phyloP scores from a whole-genome alignment of 2,113 vertebrate species.

The Xiphophorus couchianus region DNA sequence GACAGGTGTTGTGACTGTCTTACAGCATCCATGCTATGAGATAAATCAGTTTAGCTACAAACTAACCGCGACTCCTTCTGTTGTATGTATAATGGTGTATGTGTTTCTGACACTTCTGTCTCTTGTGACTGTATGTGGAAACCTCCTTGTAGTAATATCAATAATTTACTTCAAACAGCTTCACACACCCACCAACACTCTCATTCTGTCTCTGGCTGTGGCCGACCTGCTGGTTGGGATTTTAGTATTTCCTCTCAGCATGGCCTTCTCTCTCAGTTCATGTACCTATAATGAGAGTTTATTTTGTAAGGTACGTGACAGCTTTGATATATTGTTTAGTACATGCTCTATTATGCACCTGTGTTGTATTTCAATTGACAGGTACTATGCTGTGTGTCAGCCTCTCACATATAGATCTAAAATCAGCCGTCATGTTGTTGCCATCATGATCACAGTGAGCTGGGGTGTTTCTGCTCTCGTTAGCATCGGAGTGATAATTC shows the following conservation, averaged over 20 bases:
- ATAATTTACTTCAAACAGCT: neutral
- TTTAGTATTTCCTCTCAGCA: neutral
- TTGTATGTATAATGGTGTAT: neutral
- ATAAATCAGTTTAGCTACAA: neutral
- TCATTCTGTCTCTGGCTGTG: neutral
- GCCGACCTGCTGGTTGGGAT: neutral
- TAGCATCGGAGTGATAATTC: constrained; percentile 65
- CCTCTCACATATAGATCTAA: constrained; percentile 41
- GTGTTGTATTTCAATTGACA: constrained; percentile 4
- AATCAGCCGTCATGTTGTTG: constrained; percentile 70
- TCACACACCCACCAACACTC: neutral
- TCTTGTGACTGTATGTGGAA: neutral
- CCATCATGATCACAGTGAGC: constrained; percentile 80
- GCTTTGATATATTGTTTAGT: neutral
- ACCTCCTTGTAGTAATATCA: neutral
- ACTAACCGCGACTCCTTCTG: neutral
- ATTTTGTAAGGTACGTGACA: neutral
- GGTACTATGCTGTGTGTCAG: neutral
- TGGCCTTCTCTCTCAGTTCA: neutral
- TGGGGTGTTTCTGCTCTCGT: constrained; percentile 80
- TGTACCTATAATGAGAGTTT: neutral
- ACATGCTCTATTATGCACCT: neutral
- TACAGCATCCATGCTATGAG: neutral
- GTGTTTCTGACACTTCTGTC: neutral
- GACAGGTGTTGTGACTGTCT: neutral